Percentiles rank a stretch among this genome's conserved stretches.
Evolutionary conservation across 2,113 vertebrate species (phyloP).

Genomic region (Sorex fumeus): DNA sequence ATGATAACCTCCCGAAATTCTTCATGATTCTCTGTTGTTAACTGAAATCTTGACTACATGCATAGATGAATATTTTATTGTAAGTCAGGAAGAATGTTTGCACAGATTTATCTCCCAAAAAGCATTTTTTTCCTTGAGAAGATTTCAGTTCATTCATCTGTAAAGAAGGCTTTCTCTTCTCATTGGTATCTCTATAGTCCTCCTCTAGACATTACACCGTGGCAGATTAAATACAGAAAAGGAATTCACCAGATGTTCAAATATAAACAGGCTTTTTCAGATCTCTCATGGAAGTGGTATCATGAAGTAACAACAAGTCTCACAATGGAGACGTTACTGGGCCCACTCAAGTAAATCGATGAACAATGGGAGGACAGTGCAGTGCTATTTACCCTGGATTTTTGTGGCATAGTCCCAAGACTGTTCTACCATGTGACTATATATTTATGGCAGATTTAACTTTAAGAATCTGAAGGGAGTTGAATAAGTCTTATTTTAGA

Average conservation of each 20-base stretch:
- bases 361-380: too few species aligned
- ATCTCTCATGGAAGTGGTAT: too few species aligned
- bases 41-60: not conserved
- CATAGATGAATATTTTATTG: not conserved
- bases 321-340: too few species aligned
- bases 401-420: not conserved
- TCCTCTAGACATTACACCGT: constrained; percentile 40
- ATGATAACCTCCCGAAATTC: not conserved
- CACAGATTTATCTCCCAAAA: constrained; percentile 37
- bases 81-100: constrained; percentile 39
- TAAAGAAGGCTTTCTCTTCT: not conserved
- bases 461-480: not conserved
- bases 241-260: constrained; percentile 1
- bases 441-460: constrained; percentile 10
- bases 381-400: too few species aligned
- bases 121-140: constrained; percentile 46
- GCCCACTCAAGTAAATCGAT: too few species aligned
- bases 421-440: constrained; percentile 3
- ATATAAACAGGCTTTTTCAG: not conserved
- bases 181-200: not conserved
- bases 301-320: too few species aligned
- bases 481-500: not conserved
- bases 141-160: constrained; percentile 38
- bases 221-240: constrained; percentile 42
- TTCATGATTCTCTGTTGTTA: not conserved